These are phyloP conservation scores for Magallana angulata DNA, from an alignment of 1,140 invertebrate species.

Conservation along the genomic window DNA sequence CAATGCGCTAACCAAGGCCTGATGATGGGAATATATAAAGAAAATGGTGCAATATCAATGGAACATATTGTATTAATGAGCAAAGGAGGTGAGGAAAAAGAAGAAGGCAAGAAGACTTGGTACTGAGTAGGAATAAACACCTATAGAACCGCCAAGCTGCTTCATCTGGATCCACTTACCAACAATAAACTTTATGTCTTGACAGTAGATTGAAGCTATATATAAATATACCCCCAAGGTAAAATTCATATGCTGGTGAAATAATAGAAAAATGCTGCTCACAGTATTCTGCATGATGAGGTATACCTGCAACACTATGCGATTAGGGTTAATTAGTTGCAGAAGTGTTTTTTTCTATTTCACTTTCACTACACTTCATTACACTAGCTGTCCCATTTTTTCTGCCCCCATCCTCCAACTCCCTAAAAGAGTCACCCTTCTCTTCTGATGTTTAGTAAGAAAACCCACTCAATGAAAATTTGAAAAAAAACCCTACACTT, in stretches of 20 bases:
- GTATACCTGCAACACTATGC: no score
- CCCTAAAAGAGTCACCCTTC: no score
- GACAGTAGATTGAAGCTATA: constrained; percentile 8
- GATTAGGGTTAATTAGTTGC: no score
- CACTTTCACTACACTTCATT: no score
- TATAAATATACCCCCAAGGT: neutral
- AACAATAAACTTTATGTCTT: constrained; percentile 26
- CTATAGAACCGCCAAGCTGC: neutral
- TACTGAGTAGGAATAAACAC: constrained; percentile 12
- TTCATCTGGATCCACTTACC: constrained; percentile 13
- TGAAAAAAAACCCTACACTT: no score
- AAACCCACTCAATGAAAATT: no score
- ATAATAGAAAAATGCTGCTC: no score
- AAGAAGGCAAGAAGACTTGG: neutral
- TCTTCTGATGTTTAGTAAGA: no score
- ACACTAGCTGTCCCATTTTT: no score
- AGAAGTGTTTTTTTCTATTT: no score
- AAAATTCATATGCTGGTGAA: neutral
- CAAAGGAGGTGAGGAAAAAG: neutral
- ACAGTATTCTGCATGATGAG: no score
- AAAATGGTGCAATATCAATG: neutral
- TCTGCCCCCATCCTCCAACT: no score
- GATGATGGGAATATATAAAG: neutral
- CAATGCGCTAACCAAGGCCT: neutral
- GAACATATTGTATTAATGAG: neutral